Base-by-base conservation (phyloP, 2,797 vertebrate species). In the Delichon dasypus region DNA sequence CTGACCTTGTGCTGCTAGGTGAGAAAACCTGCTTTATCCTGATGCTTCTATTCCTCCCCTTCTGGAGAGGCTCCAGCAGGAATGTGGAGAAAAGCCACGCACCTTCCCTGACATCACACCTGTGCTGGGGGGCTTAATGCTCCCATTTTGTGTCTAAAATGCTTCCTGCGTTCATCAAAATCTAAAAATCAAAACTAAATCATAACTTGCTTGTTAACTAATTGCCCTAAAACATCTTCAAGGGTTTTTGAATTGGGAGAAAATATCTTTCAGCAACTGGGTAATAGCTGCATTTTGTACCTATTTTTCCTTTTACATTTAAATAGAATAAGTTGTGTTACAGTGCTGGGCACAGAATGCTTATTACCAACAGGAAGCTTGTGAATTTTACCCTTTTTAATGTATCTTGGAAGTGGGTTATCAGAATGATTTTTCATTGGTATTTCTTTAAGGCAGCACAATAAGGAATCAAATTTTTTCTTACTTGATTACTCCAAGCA, bases 141-240 rank as follows among this genome's bases (percentile, higher is more conserved):
- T 72, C 42, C 73, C 10, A 2, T 75, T 94, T 62, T 51, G n/a
- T n/a, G 47, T 58, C 27, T 29, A 13, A 93, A 94, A 70, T 3
- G 18, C 67, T 85, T 22, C 72, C 84, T 89, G 48, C 15, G 9
- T 51, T 76, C 86, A 67, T 3, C 16, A 64, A 70, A 87, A 78
- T 19, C 60, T 81, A 40, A 79, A 90, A 96, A 92, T 92, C 89
- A 77, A 66, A 67, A 48, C 75, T 89, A 90, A 96, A 92, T 92
- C 89, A 77, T 66, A 67, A 48, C 75, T 89, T 76, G 34, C 60
- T 96, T 90, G 84, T 94, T 91, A 86, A 88, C 73, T 86, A 95
- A 94, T 93, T 82, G 86, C 34, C 74, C 53, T 67, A 66, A 90
- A 93, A 79, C 0, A 0, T 50, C 74, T 79, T 76, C 20, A 70